These are phyloP conservation scores for Bostrychus sinensis DNA, from an alignment of 2,113 vertebrate genomes.

Conservation along the genomic window DNA sequence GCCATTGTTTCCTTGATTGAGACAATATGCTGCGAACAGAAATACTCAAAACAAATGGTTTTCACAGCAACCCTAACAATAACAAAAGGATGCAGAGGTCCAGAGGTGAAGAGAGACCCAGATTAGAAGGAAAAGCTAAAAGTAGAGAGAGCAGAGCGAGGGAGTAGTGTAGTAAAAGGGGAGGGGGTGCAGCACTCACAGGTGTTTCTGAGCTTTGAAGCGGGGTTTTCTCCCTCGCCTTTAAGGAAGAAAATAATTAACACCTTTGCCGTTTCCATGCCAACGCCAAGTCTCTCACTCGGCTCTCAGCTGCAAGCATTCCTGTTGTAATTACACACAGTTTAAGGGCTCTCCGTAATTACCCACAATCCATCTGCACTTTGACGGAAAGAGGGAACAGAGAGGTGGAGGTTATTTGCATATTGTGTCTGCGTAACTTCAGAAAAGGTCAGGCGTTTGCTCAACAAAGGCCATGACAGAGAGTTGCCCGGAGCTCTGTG, in stretches of 20 bases:
- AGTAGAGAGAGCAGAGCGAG: conserved; percentile 3
- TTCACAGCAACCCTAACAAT: not conserved
- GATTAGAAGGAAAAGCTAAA: not conserved
- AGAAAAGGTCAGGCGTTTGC: conserved; percentile 14
- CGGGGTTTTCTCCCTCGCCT: conserved; percentile 65
- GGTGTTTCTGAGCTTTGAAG: conserved; percentile 66
- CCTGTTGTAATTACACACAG: conserved; percentile 66
- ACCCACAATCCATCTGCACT: conserved; percentile 65
- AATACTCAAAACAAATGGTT: not conserved
- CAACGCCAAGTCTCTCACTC: conserved; percentile 51
- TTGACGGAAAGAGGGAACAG: conserved; percentile 18
- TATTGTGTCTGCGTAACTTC: conserved; percentile 19
- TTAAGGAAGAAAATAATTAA: conserved; percentile 72
- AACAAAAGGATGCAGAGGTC: not conserved
- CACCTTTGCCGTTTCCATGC: conserved; percentile 73
- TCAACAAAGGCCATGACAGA: not conserved
- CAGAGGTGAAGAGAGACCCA: not conserved
- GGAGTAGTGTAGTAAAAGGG: conserved; percentile 21
- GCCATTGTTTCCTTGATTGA: not conserved
- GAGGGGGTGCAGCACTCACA: conserved; percentile 35
- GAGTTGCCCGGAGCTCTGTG: not conserved
- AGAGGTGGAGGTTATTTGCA: conserved; percentile 34
- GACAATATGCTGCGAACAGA: too few species aligned
- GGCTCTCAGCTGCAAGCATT: conserved; percentile 65
- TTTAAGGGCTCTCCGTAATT: conserved; percentile 71